Base-by-base conservation (phyloP, 2,888 invertebrate species). In the Urechis unicinctus region DNA sequence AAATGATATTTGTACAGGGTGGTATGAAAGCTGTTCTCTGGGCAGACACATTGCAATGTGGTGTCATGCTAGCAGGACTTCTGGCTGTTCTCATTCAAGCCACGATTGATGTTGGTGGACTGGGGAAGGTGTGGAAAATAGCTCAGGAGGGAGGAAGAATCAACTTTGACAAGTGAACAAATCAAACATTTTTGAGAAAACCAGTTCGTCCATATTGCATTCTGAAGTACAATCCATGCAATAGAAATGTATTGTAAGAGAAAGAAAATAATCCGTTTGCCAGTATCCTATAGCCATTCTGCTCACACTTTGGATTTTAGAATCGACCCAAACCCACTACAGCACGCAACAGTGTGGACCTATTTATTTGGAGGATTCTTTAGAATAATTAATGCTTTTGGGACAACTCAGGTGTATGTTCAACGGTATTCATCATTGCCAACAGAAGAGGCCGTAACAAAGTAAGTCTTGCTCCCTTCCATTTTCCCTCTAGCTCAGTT, bases 301-400 rank as follows among this genome's bases (percentile, higher is more conserved):
- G n/a, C n/a, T n/a, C n/a, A n/a, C n/a, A n/a, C n/a, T n/a, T n/a
- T n/a, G n/a, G n/a, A n/a, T 54, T 52, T 21, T 36, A 68, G 67
- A 50, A 84, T 90, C 80, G 83, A 88, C 74, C 83, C 86, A 0
- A 85, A 85, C 73, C 90, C 89, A 1, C 88, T 89, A 1, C 84
- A 87, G 0, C 84, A 92, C 1, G 91, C 92, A 71, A 89, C 89
- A 24, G 87, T 92, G 62, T 94, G 91, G 89, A 83, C 85, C 2
- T 84, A 88, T 1, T 70, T 88, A 13, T 79, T 90, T 56, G 94
- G 92, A 21, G 92, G 91, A 2, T 89, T 88, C n/a, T 86, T 92
- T 73, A 91, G 91, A 70, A 92, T 91, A 90, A 83, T 88, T 53
- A 88, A 90, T 50, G 86, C 93, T 83, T 93, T 91, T 78, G 89